These are phyloP conservation scores for Myotis davidii DNA, from an alignment of 2,113 vertebrate species.

Conservation along the genomic window DNA sequence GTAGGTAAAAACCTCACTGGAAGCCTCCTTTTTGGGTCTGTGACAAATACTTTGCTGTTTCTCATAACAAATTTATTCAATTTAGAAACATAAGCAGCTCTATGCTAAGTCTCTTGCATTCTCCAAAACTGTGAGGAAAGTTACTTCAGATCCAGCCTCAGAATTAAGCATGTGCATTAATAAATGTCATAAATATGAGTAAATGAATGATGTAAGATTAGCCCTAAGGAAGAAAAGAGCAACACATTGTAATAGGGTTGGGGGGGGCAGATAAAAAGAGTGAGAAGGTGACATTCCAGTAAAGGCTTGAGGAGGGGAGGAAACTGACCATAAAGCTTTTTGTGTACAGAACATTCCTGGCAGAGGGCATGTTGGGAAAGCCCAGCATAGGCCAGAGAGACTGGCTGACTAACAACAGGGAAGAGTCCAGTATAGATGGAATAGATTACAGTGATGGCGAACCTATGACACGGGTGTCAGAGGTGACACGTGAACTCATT, in stretches of 20 bases:
- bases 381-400: background rate
- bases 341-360: background rate
- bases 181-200: background rate
- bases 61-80: background rate
- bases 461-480: too few relatives aligned
- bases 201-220: background rate
- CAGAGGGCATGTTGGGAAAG: background rate
- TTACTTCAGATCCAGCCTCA: background rate
- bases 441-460: too few relatives aligned
- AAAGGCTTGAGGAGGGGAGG: too few relatives aligned
- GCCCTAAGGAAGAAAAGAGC: background rate
- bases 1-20: background rate
- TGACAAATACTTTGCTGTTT: background rate
- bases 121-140: background rate
- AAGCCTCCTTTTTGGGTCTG: background rate
- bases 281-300: too few relatives aligned
- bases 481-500: too few relatives aligned
- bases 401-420: background rate
- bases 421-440: background rate
- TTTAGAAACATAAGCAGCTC: conserved; percentile 27
- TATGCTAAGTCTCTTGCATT: background rate
- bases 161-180: background rate
- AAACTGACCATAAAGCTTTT: background rate
- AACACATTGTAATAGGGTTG: background rate
- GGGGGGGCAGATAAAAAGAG: too few relatives aligned